phyloP scores from a whole-genome alignment of 1,140 invertebrate genomes.

The Araneus ventricosus region DNA sequence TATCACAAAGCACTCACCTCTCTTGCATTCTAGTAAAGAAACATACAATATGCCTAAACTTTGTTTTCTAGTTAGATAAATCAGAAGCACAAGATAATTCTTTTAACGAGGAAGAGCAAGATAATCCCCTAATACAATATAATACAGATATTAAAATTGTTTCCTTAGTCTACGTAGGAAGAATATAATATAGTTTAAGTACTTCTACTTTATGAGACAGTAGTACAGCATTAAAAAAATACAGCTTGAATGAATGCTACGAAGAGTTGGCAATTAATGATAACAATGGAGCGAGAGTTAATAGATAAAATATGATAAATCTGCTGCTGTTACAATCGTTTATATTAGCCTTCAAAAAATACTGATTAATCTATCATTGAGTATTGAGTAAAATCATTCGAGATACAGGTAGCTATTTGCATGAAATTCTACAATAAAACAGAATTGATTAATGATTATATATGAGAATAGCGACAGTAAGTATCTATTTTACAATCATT shows the following conservation, averaged over 20 bases:
- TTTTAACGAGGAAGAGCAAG: background rate
- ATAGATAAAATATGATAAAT: too few relatives aligned
- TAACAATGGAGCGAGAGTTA: background rate
- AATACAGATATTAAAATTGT: constrained; percentile 4
- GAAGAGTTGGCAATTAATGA: background rate
- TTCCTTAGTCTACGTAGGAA: constrained; percentile 5
- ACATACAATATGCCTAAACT: background rate
- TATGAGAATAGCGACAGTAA: too few relatives aligned
- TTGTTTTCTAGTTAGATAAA: background rate
- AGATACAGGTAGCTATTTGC: too few relatives aligned
- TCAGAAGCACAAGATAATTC: background rate
- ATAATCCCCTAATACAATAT: background rate
- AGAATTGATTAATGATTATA: too few relatives aligned
- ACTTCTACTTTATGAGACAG: background rate
- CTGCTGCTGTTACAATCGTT: too few relatives aligned
- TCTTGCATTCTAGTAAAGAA: constrained; percentile 3
- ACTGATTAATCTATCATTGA: too few relatives aligned
- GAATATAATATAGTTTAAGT: background rate
- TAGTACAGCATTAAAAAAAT: background rate
- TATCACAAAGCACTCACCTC: background rate
- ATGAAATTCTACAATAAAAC: too few relatives aligned
- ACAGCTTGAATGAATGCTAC: background rate
- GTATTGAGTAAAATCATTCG: too few relatives aligned
- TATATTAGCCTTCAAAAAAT: too few relatives aligned
- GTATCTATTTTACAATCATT: too few relatives aligned